A percentile compares a stretch with the other conserved stretches of the same genome.
These are phyloP conservation scores for Lasioglossum leucozonium DNA, from an alignment of 2,888 invertebrate species.

Conservation along the genomic window DNA sequence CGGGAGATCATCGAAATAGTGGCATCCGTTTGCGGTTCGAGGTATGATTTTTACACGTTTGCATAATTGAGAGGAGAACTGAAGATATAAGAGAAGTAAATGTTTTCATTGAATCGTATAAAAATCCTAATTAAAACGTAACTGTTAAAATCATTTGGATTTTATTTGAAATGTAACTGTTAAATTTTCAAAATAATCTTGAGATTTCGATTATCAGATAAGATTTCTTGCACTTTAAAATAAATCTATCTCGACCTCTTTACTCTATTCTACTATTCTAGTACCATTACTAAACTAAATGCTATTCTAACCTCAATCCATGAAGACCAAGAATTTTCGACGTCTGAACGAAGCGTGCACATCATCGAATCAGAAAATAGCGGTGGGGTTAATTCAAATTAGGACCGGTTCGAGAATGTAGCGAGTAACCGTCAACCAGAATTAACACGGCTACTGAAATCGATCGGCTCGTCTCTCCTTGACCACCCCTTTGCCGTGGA, in stretches of 20 bases:
- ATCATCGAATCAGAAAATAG: background rate
- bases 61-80: background rate
- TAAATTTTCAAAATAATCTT: too few species aligned
- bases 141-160: too few species aligned
- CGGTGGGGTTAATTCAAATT: constrained; percentile 23
- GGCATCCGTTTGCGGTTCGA: constrained; percentile 53
- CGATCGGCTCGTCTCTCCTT: constrained; percentile 51
- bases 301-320: too few species aligned
- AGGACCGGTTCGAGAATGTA: constrained; percentile 15
- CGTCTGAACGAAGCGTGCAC: background rate
- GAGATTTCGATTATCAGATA: too few species aligned
- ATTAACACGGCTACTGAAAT: constrained; percentile 55
- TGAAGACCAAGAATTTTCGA: background rate
- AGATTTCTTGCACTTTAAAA: too few species aligned
- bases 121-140: too few species aligned
- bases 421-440: constrained; percentile 47
- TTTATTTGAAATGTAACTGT: too few species aligned
- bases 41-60: background rate
- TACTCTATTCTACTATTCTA: too few species aligned
- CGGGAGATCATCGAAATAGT: constrained; percentile 60
- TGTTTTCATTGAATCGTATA: too few species aligned
- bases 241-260: too few species aligned
- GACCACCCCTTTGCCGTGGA: constrained; percentile 47
- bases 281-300: too few species aligned
- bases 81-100: too few species aligned